These are phyloP conservation scores for Chaetorhynchus papuensis DNA, from an alignment of 2,113 vertebrate species.

Conservation along the genomic window DNA sequence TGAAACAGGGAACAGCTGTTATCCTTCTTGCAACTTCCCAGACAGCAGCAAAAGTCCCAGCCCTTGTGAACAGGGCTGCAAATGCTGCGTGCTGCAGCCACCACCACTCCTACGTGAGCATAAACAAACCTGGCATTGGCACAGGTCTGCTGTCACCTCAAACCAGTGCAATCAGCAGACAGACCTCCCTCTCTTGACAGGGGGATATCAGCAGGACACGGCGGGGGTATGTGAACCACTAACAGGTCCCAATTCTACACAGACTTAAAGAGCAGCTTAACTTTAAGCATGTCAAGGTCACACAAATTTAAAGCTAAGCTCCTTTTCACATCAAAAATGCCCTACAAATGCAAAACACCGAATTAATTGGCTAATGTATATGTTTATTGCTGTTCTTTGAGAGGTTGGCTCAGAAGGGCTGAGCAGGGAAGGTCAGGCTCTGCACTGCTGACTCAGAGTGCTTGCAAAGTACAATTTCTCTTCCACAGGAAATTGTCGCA, in stretches of 20 bases:
- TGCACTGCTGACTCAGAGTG: neutral
- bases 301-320: neutral
- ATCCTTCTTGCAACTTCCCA: neutral
- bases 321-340: neutral
- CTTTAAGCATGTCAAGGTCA: neutral
- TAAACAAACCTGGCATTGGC: neutral
- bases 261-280: neutral
- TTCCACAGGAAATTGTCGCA: neutral
- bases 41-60: neutral
- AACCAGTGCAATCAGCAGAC: neutral
- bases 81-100: accelerated
- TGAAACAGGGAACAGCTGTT: neutral
- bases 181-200: neutral
- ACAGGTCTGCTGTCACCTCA: neutral
- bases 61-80: accelerated
- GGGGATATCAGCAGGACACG: accelerated
- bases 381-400: neutral
- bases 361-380: neutral
- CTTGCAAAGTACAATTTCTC: neutral
- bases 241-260: neutral
- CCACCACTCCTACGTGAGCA: neutral
- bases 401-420: neutral
- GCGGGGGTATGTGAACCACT: accelerated
- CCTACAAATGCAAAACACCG: neutral
- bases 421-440: neutral